Percentiles rank a stretch among this genome's conserved stretches.
phyloP scores from a whole-genome alignment of 2,888 invertebrate genomes.

The Calliscelio sp. region DNA sequence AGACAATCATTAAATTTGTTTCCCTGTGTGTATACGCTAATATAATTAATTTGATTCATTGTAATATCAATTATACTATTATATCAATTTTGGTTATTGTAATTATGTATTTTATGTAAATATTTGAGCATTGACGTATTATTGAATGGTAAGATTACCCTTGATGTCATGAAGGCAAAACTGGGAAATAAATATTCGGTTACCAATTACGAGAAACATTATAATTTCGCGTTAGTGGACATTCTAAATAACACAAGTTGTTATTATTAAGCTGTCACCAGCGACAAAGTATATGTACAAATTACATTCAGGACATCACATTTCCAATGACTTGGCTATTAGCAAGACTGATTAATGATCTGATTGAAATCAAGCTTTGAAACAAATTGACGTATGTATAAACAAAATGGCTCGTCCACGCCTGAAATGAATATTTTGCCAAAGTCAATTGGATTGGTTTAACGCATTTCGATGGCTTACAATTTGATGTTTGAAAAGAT shows the following conservation, averaged over 20 bases:
- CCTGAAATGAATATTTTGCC: constrained; percentile 65
- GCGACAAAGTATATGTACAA: constrained; percentile 58
- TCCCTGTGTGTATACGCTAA: too few relatives aligned
- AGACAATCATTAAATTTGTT: too few relatives aligned
- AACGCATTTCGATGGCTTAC: constrained; percentile 55
- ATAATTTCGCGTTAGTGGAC: constrained; percentile 37
- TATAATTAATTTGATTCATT: too few relatives aligned
- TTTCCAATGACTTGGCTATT: constrained; percentile 69
- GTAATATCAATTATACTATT: not conserved
- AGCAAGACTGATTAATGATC: constrained; percentile 67
- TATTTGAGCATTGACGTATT: constrained; percentile 30
- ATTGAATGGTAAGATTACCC: constrained; percentile 26
- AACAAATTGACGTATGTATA: constrained; percentile 69
- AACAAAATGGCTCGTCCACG: constrained; percentile 66
- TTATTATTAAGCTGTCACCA: constrained; percentile 65
- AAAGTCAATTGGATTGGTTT: constrained; percentile 67
- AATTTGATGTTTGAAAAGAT: constrained; percentile 62
- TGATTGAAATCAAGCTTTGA: constrained; percentile 68
- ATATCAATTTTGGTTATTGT: not conserved
- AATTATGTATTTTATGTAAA: constrained; percentile 5
- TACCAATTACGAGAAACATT: constrained; percentile 57
- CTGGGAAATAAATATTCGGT: constrained; percentile 58
- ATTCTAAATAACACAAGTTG: constrained; percentile 49
- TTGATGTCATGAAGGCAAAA: constrained; percentile 18
- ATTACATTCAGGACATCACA: constrained; percentile 55